Evolutionary conservation across 2,113 vertebrate genomes (phyloP).

Genomic region (Zosterops japonicus): DNA sequence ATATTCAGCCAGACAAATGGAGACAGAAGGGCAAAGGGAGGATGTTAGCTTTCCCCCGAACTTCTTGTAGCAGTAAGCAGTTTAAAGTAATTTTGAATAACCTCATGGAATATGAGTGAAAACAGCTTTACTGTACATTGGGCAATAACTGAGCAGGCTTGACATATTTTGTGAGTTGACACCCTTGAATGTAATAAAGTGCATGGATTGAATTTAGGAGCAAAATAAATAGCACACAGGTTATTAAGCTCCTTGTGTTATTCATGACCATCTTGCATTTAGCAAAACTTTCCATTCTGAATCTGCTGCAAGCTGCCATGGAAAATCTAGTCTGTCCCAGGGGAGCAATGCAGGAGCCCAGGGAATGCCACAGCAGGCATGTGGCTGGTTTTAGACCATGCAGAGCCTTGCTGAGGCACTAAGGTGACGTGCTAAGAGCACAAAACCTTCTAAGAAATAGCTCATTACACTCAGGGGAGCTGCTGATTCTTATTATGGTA

Average conservation of each 20-base stretch:
- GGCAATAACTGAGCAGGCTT: constrained; percentile 27
- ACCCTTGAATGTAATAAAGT: constrained; percentile 42
- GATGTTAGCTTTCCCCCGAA: constrained; percentile 18
- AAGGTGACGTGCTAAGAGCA: not conserved
- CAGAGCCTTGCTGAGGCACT: not conserved
- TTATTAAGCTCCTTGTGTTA: constrained; percentile 33
- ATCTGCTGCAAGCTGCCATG: not conserved
- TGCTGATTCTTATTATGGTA: not conserved
- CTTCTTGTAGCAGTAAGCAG: constrained; percentile 13
- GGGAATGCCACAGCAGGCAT: not conserved
- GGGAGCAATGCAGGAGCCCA: not conserved
- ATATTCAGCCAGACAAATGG: constrained; percentile 16
- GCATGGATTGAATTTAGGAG: constrained; percentile 35
- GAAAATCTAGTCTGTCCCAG: not conserved
- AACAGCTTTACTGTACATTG: not conserved
- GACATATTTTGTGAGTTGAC: constrained; percentile 34
- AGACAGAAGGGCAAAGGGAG: constrained; percentile 16
- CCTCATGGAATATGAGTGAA: constrained; percentile 6
- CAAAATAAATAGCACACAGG: constrained; percentile 49
- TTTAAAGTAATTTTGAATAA: constrained; percentile 58
- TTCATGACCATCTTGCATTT: constrained; percentile 50
- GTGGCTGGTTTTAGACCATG: not conserved
- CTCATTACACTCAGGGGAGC: not conserved
- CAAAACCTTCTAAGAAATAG: not conserved
- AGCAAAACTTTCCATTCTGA: constrained; percentile 40